A percentile compares a stretch with the other conserved stretches of the same genome.
phyloP scores from a whole-genome alignment of 2,888 invertebrate species.

The Agonopterix alstromeriana region DNA sequence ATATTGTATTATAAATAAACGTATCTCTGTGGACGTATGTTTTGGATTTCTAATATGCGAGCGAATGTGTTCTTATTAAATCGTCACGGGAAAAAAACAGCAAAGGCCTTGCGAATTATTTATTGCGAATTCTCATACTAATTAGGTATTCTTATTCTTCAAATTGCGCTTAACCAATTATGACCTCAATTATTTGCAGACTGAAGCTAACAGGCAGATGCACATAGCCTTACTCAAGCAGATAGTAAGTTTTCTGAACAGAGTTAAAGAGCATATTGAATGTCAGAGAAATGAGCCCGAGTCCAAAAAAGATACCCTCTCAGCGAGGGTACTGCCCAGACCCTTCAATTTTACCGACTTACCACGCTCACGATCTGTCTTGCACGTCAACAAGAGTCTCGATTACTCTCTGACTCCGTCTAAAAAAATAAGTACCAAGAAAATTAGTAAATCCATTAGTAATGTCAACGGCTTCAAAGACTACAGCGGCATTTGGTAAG shows the following conservation, averaged over 20 bases:
- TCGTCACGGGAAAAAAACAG: neutral
- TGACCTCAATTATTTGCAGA: conserved; percentile 66
- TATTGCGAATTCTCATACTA: neutral
- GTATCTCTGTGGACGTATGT: neutral
- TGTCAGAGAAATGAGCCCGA: conserved; percentile 37
- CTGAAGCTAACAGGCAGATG: conserved; percentile 83
- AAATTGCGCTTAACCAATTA: conserved; percentile 18
- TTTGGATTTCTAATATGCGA: neutral
- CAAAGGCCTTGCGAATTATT: neutral
- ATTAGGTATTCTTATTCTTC: neutral
- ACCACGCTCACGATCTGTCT: conserved; percentile 59
- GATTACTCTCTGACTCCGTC: conserved; percentile 41
- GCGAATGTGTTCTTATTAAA: no score
- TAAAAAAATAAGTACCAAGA: conserved; percentile 53
- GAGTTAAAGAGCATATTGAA: conserved; percentile 81
- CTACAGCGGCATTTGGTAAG: conserved; percentile 46
- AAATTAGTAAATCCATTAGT: conserved; percentile 65
- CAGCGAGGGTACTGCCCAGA: conserved; percentile 24
- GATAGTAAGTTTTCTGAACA: conserved; percentile 81
- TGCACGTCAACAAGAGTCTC: conserved; percentile 54
- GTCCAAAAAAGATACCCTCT: conserved; percentile 24
- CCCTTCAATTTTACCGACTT: conserved; percentile 45
- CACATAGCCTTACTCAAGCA: conserved; percentile 84
- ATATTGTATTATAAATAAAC: neutral
- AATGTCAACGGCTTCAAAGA: conserved; percentile 63